Conservation (phyloP, 2,797 vertebrate genomes). For the Leptoclinus maculatus region DNA sequence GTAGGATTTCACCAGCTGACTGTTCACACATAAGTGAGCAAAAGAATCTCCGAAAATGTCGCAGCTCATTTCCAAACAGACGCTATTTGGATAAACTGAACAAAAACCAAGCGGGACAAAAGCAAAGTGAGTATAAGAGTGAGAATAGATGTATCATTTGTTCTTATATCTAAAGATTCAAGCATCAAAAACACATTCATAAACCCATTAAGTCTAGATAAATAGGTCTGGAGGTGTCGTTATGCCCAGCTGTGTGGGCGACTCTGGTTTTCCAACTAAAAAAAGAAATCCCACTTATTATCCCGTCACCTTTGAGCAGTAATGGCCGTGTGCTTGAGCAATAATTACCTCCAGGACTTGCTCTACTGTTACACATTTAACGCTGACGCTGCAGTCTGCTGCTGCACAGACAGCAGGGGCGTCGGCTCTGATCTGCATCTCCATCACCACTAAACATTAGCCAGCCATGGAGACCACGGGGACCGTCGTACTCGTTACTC, state of each 20-base stretch:
- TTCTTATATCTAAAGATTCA: background rate
- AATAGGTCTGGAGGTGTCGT: background rate
- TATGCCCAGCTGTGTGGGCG: background rate
- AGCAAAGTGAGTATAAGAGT: too few species aligned
- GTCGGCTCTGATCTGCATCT: conserved; percentile 15
- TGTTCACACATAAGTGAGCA: too few species aligned
- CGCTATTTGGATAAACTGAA: too few species aligned
- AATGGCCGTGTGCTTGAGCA: conserved; percentile 5
- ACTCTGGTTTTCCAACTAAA: conserved; percentile 5
- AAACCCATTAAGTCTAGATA: background rate
- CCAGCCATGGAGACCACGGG: background rate
- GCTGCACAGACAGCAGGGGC: background rate
- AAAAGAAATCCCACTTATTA: background rate
- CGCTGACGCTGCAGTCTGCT: conserved; percentile 42
- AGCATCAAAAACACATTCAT: background rate
- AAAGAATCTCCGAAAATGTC: too few species aligned
- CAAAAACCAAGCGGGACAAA: too few species aligned
- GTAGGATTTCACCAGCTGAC: too few species aligned
- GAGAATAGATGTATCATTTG: too few species aligned
- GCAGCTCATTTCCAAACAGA: too few species aligned
- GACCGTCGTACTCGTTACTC: conserved; percentile 17
- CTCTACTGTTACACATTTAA: conserved; percentile 29
- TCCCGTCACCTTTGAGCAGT: conserved; percentile 1
- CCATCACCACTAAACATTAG: conserved; percentile 29
- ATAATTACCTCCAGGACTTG: conserved; percentile 40